These are phyloP conservation scores for Pelecanoides urinatrix DNA, from an alignment of 2,113 vertebrate genomes.

Conservation along the genomic window DNA sequence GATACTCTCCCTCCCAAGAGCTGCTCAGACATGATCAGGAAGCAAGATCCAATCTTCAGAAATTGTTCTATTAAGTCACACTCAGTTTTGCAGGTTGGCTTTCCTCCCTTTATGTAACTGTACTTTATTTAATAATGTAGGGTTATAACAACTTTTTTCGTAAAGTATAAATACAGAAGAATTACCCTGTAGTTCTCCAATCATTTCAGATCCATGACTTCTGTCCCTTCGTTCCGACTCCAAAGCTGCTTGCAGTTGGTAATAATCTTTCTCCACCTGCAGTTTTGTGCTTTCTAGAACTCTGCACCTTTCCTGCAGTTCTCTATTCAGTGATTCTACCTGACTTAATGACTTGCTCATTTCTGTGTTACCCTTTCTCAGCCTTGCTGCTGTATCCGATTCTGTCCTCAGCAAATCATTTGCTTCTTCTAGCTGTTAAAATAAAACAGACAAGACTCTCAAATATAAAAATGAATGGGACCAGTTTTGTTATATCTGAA, in stretches of 20 bases:
- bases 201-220: slow-evolving; percentile 95
- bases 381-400: slow-evolving; percentile 91
- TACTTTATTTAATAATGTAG: neutral
- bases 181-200: slow-evolving; percentile 93
- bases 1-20: neutral
- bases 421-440: slow-evolving; percentile 89
- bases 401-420: slow-evolving; percentile 93
- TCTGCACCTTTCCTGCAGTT: slow-evolving; percentile 91
- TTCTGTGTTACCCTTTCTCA: slow-evolving; percentile 94
- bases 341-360: slow-evolving; percentile 89
- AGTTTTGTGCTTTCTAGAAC: slow-evolving; percentile 79
- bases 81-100: neutral
- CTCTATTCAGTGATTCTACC: slow-evolving; percentile 89
- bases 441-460: neutral
- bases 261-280: slow-evolving; percentile 91
- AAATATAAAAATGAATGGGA: neutral
- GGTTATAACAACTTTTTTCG: neutral
- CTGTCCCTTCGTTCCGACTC: slow-evolving; percentile 92
- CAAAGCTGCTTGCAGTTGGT: slow-evolving; percentile 89
- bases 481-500: neutral
- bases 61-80: neutral
- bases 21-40: neutral
- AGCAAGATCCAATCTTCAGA: neutral
- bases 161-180: neutral
- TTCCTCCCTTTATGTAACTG: neutral